Conservation (phyloP, 2,888 invertebrate genomes). For the Amphipyra tragopoginis region DNA sequence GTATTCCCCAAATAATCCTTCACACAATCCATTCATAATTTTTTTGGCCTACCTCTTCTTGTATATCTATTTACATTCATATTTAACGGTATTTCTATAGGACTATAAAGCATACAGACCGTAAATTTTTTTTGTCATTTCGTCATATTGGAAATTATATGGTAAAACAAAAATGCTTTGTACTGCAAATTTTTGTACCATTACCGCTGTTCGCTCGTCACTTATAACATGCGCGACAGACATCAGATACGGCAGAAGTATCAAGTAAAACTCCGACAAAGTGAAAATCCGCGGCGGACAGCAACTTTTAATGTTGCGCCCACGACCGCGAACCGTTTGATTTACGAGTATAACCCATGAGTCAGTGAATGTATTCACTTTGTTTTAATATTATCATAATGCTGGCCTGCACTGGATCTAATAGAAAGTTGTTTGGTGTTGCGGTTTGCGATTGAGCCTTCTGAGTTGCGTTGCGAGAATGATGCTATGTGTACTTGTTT, state of each 20-base stretch:
- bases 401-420: conserved; percentile 13
- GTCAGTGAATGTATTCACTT: conserved; percentile 50
- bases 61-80: no score
- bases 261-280: conserved; percentile 78
- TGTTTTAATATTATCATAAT: conserved; percentile 53
- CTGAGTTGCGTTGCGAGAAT: conserved; percentile 4
- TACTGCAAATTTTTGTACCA: no score
- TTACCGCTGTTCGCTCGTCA: conserved; percentile 29
- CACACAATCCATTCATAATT: no score
- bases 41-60: no score
- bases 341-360: conserved; percentile 57
- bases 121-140: no score
- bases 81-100: no score
- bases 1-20: no score
- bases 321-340: conserved; percentile 66
- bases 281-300: conserved; percentile 76
- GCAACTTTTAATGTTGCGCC: conserved; percentile 70
- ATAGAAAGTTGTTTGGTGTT: conserved; percentile 12
- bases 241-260: conserved; percentile 70
- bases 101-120: no score
- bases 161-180: no score
- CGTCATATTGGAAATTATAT: no score
- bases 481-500: neutral
- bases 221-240: conserved; percentile 40
- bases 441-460: conserved; percentile 15